Conservation (phyloP, 92 coral and sea anemone species). For the Galaxea fascicularis region DNA sequence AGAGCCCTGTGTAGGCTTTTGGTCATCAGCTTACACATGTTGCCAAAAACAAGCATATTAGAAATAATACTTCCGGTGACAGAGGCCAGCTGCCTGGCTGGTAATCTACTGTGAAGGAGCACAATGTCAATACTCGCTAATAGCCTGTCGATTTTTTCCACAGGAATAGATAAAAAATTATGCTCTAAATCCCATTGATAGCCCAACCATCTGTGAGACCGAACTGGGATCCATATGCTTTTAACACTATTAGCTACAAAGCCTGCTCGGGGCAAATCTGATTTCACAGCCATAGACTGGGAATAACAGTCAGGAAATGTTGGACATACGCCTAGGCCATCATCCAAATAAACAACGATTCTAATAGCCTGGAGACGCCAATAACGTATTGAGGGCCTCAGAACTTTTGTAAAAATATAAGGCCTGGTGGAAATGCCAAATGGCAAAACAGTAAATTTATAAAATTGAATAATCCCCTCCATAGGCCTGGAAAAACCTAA, state of each 20-base stretch:
- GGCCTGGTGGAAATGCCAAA: too few relatives aligned
- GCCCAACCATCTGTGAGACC: conserved; percentile 20
- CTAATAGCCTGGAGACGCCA: conserved; percentile 6
- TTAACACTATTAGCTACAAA: background rate
- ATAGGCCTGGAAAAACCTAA: conserved; percentile 56
- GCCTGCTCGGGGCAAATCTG: background rate
- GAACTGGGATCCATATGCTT: conserved; percentile 27
- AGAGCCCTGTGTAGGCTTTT: conserved; percentile 21
- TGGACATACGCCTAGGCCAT: conserved; percentile 18
- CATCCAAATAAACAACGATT: conserved; percentile 10
- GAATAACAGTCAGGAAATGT: conserved; percentile 11
- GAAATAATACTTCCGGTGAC: conserved; percentile 54
- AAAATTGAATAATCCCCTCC: conserved; percentile 17
- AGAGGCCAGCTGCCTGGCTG: conserved; percentile 71
- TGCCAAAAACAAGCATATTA: conserved; percentile 2
- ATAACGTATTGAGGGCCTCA: background rate
- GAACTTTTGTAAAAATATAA: background rate
- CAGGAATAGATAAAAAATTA: conserved; percentile 2
- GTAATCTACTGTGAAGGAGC: conserved; percentile 17
- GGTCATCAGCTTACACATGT: conserved; percentile 56
- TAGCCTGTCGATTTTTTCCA: conserved; percentile 20
- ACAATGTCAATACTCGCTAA: conserved; percentile 46
- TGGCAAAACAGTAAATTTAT: too few relatives aligned
- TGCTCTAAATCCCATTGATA: conserved; percentile 13
- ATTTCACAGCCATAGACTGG: conserved; percentile 25